Percentiles rank a stretch among this genome's conserved stretches.
phyloP scores from a whole-genome alignment of 2,113 vertebrate genomes.

The Rhinoderma darwinii region DNA sequence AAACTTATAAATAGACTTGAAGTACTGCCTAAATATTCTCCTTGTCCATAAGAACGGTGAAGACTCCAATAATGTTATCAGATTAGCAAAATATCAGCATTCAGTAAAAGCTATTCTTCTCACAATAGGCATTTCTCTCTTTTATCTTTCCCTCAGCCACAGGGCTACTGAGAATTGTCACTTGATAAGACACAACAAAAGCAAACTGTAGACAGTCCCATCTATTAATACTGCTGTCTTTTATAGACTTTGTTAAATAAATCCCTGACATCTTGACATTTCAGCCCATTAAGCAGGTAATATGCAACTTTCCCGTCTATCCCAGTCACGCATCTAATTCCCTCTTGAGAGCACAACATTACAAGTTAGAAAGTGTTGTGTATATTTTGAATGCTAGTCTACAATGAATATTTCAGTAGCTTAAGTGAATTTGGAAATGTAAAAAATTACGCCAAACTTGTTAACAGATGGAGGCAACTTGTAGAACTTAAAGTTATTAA shows the following conservation, averaged over 20 bases:
- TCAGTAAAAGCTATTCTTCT: conserved; percentile 66
- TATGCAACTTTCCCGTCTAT: not conserved
- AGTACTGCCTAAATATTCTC: not conserved
- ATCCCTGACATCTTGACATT: not conserved
- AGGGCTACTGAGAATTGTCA: conserved; percentile 58
- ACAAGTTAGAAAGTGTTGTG: not conserved
- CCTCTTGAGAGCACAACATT: not conserved
- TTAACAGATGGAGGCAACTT: not conserved
- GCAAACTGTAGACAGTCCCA: conserved; percentile 3
- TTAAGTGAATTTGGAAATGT: not conserved
- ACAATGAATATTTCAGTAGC: not conserved
- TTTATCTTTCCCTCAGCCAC: conserved; percentile 63
- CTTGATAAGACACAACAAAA: conserved; percentile 60
- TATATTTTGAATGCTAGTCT: not conserved
- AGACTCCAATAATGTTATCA: conserved; percentile 69
- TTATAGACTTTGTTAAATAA: conserved; percentile 25
- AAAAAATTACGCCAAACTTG: not conserved
- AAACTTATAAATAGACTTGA: not conserved
- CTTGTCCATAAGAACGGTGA: not conserved
- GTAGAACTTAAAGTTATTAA: not conserved
- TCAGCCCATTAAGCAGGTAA: not conserved
- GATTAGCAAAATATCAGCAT: conserved; percentile 72
- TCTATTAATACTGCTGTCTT: not conserved
- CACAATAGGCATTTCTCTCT: conserved; percentile 59
- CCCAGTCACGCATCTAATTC: not conserved